A percentile compares a stretch with the other conserved stretches of the same genome.
Evolutionary conservation across 2,797 vertebrate genomes (phyloP).

Genomic region (Gadopsis bispinosus): DNA sequence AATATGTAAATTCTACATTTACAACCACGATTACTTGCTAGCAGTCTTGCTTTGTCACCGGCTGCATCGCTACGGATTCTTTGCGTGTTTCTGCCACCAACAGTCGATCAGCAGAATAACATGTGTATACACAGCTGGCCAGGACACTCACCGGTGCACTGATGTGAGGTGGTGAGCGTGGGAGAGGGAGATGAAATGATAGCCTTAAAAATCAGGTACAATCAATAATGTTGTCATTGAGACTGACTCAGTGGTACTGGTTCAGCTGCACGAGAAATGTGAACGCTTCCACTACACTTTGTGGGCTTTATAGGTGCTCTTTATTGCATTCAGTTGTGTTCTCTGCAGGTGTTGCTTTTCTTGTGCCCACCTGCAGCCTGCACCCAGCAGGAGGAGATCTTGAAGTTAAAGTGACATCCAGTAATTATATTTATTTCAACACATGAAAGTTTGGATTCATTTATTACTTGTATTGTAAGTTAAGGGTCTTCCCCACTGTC

Average conservation of each 20-base stretch:
- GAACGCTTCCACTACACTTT: not conserved
- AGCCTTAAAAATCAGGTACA: not conserved
- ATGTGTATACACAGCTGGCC: no score
- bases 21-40: not conserved
- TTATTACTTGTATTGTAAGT: not conserved
- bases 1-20: not conserved
- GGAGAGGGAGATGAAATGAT: not conserved
- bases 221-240: not conserved
- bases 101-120: not conserved
- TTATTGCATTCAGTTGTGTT: conserved; percentile 22
- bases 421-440: no score
- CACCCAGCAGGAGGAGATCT: conserved; percentile 45
- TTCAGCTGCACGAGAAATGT: not conserved
- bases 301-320: conserved; percentile 1
- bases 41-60: not conserved
- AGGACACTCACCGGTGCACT: not conserved
- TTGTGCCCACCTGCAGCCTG: conserved; percentile 31
- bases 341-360: conserved; percentile 37
- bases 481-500: not conserved
- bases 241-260: not conserved
- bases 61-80: accelerated
- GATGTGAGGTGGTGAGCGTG: not conserved
- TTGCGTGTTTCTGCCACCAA: not conserved
- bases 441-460: no score
- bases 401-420: conserved; percentile 13